Evolutionary conservation across 2,888 invertebrate species (phyloP), one percentile per base, ranked within the genome.

Genomic region (Physocephala rufipes): DNA sequence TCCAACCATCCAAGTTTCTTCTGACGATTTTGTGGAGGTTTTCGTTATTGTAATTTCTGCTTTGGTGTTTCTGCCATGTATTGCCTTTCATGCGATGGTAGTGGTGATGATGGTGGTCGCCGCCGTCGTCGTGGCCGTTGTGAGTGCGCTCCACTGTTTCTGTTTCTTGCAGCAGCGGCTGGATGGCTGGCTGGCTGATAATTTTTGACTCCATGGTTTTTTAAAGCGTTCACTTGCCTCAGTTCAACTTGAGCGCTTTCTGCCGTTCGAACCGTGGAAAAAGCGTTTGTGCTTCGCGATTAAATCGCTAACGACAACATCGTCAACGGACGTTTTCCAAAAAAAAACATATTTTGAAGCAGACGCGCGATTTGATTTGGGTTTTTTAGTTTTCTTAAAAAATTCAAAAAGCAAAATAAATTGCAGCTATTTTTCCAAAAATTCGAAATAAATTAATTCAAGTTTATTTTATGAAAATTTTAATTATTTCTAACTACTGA

Each of bases 211-310:
- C 74, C 74, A 75, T 75, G 76, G 76, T 74, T 78, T 74, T 76
- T 75, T 74, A 73, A 74, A 76, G 73, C 74, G 74, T 72, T 75
- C 73, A 77, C 75, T 75, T 76, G 76, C 76, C 79, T 81, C 81
- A 81, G 81, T 81, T 79, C 78, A 80, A 81, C 78, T 81, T 81
- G 80, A 81, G 80, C 81, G 79, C 79, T 81, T 82, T 81, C 80
- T 79, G 80, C 79, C 79, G 81, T 81, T 80, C 80, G 80, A 79
- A 76, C 77, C 76, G 77, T 77, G 76, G 71, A 67, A 67, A 64
- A 53, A 67, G 72, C 71, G 72, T 73, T 67, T 67, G 70, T 65
- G 64, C 51, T 62, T 67, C 61, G 65, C 72, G 51, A 61, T 49
- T 30, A 73, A 63, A n/a, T n/a, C n/a, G n/a, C n/a, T n/a, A n/a